Evolutionary conservation across 2,113 vertebrate genomes (phyloP).

Genomic region (Cynopterus brachyotis): DNA sequence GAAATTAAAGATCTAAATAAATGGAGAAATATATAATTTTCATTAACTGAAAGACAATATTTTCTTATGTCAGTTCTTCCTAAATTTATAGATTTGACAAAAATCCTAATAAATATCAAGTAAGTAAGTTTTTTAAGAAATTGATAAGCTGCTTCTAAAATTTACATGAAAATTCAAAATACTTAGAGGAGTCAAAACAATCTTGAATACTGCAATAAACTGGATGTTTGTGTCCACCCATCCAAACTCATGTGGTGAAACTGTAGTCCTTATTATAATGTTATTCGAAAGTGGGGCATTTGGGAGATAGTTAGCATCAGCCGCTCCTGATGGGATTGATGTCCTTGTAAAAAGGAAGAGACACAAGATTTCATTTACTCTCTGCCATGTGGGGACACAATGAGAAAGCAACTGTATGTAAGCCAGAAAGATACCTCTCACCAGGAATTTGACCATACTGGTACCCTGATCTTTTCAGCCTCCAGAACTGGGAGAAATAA

Average conservation of each 20-base stretch:
- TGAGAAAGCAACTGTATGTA: neutral
- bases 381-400: neutral
- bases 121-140: neutral
- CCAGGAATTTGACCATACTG: neutral
- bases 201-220: neutral
- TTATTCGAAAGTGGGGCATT: neutral
- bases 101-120: neutral
- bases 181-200: neutral
- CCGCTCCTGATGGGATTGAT: neutral
- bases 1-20: neutral
- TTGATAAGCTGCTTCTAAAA: neutral
- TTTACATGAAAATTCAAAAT: neutral
- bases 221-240: neutral
- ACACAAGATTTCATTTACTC: neutral
- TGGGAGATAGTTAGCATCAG: neutral
- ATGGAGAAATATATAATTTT: neutral
- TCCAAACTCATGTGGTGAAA: neutral
- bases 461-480: accelerated
- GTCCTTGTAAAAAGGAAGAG: neutral
- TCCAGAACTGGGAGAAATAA: neutral
- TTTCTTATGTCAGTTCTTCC: neutral
- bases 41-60: neutral
- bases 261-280: neutral
- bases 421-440: neutral
- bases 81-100: neutral